Percentiles rank a stretch among this genome's conserved stretches.
Conservation (phyloP, 1,140 invertebrate genomes). For the Capitella teleta region DNA sequence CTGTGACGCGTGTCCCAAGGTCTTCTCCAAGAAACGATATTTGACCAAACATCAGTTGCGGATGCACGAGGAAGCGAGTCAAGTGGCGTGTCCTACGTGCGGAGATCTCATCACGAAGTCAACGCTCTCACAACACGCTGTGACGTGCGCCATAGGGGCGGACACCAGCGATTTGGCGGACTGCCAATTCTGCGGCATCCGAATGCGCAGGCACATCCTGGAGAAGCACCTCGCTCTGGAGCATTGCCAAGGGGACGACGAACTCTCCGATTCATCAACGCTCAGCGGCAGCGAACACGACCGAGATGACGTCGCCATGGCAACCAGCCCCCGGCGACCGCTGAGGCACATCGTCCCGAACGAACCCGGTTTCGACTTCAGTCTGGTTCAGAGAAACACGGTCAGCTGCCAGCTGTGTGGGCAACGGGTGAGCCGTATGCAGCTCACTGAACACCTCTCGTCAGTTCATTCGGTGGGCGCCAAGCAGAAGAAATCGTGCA, state of each 20-base stretch:
- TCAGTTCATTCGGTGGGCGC: no score
- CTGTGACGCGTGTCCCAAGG: neutral
- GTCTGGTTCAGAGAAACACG: no score
- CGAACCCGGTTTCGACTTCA: no score
- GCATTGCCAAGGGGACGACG: conserved; percentile 2
- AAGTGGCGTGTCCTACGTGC: conserved; percentile 1
- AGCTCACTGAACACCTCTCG: no score
- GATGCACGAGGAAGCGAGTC: conserved; percentile 3
- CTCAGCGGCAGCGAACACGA: conserved; percentile 5
- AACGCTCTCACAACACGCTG: neutral
- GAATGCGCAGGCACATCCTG: conserved; percentile 3
- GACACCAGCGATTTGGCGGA: neutral
- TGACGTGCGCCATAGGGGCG: neutral
- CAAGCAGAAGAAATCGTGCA: no score
- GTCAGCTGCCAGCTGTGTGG: no score
- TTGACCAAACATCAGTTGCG: conserved; percentile 1
- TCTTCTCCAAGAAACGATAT: conserved; percentile 1
- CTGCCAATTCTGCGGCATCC: conserved; percentile 7
- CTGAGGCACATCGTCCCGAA: no score
- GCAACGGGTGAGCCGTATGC: no score
- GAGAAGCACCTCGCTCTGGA: conserved; percentile 5
- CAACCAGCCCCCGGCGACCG: no score
- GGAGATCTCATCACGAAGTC: neutral
- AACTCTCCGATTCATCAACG: neutral
- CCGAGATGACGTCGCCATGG: neutral